Conservation (phyloP, 2,888 invertebrate genomes). For the Cosmorhoe ocellata region DNA sequence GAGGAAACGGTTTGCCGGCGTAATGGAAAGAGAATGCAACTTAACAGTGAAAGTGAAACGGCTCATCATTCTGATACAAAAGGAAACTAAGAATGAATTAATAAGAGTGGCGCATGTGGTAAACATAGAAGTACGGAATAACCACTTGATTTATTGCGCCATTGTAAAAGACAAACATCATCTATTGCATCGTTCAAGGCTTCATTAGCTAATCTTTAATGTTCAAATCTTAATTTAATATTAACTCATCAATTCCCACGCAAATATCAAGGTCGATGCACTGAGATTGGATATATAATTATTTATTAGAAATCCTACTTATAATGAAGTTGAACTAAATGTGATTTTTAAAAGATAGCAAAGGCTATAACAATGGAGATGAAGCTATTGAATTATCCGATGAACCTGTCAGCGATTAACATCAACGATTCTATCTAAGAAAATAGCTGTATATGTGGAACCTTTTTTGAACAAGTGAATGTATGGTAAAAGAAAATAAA, state of each 20-base stretch:
- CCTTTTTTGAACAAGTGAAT: not conserved
- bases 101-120: slow-evolving; percentile 13
- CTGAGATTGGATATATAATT: slow-evolving; percentile 26
- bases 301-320: slow-evolving; percentile 42
- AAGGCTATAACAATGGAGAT: slow-evolving; percentile 43
- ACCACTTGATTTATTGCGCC: not conserved
- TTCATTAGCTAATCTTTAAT: slow-evolving; percentile 16
- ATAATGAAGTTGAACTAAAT: slow-evolving; percentile 40
- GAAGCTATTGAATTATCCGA: slow-evolving; percentile 36
- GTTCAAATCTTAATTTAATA: slow-evolving; percentile 20
- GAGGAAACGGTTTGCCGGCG: slow-evolving; percentile 24
- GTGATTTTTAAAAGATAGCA: slow-evolving; percentile 48
- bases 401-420: slow-evolving; percentile 42
- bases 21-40: slow-evolving; percentile 37
- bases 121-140: slow-evolving; percentile 1
- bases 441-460: slow-evolving; percentile 28
- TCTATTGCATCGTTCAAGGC: slow-evolving; percentile 8
- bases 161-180: slow-evolving; percentile 3
- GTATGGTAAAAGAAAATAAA: slow-evolving; percentile 1
- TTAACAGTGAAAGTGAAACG: slow-evolving; percentile 46
- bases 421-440: slow-evolving; percentile 30
- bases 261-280: slow-evolving; percentile 50
- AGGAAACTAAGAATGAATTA: slow-evolving; percentile 32
- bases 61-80: slow-evolving; percentile 39
- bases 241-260: slow-evolving; percentile 36